Conservation (phyloP, 53 echinoderm and acorn worm species). For the Crossaster papposus region DNA sequence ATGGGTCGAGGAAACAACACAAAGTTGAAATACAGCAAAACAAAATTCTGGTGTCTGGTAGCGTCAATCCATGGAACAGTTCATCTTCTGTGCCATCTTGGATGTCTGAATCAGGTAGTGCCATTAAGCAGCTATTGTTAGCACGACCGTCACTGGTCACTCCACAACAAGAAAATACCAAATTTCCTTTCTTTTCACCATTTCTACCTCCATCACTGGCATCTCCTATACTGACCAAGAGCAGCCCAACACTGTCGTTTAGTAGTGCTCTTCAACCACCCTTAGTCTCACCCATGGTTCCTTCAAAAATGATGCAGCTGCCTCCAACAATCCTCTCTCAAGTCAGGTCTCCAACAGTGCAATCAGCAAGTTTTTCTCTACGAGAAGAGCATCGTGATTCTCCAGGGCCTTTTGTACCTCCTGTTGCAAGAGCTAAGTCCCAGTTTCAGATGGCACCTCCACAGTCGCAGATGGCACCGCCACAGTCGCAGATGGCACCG, state of each 20-base stretch:
- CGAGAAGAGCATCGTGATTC: conserved; percentile 8
- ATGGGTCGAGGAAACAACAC: conserved; percentile 25
- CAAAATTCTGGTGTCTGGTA: conserved; percentile 19
- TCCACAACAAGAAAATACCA: conserved; percentile 46
- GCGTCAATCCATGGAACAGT: conserved; percentile 1
- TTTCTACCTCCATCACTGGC: conserved; percentile 86
- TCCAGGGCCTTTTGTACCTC: conserved; percentile 38
- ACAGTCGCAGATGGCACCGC: conserved; percentile 10
- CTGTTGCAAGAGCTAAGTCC: conserved; percentile 44
- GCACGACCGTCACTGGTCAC: conserved; percentile 71
- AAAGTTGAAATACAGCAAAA: conserved; percentile 11
- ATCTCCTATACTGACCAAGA: conserved; percentile 70
- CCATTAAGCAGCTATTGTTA: conserved; percentile 87
- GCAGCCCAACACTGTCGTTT: conserved; percentile 57
- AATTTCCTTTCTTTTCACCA: conserved; percentile 72
- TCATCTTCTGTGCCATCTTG: conserved; percentile 40
- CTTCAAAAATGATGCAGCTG: conserved; percentile 91
- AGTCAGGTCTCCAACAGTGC: conserved; percentile 64
- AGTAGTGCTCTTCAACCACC: conserved; percentile 62
- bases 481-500: conserved; percentile 10
- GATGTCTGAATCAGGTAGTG: conserved; percentile 69
- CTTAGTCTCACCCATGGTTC: conserved; percentile 90
- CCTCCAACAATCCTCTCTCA: conserved; percentile 89
- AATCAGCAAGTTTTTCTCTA: conserved; percentile 46
- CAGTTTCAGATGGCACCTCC: conserved; percentile 16